Conservation (phyloP, 2,888 invertebrate species). For the Nemotelus nigrinus region DNA sequence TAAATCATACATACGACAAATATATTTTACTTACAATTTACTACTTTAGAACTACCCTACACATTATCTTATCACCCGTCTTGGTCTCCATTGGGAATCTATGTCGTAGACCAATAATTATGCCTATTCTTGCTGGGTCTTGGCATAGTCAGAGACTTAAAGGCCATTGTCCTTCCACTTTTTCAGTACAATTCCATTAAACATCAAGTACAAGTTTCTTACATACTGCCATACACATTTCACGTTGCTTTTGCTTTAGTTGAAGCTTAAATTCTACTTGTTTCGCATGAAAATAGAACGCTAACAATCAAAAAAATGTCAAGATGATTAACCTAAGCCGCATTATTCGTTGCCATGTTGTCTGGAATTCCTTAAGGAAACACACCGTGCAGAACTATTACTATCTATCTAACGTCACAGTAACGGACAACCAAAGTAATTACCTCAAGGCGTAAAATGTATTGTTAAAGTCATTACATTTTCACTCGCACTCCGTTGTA, state of each 20-base stretch:
- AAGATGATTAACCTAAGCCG: conserved; percentile 24
- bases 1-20: too few relatives aligned
- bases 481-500: conserved; percentile 8
- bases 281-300: conserved; percentile 1
- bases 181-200: neutral
- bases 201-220: neutral
- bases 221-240: neutral
- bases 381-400: conserved; percentile 16
- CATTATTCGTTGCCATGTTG: conserved; percentile 27
- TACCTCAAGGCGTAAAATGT: conserved; percentile 50
- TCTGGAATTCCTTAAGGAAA: conserved; percentile 23
- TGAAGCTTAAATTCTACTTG: neutral
- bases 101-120: too few relatives aligned
- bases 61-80: too few relatives aligned
- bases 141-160: too few relatives aligned
- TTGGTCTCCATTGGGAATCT: too few relatives aligned
- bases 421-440: conserved; percentile 49
- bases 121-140: too few relatives aligned
- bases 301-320: conserved; percentile 39
- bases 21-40: too few relatives aligned
- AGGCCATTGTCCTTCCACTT: too few relatives aligned
- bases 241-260: neutral
- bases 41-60: too few relatives aligned
- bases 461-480: conserved; percentile 50
- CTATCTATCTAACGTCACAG: conserved; percentile 25